Evolutionary conservation across 2,113 vertebrate genomes (phyloP), one percentile per base, ranked within the genome.

Genomic region (Mohoua ochrocephala): DNA sequence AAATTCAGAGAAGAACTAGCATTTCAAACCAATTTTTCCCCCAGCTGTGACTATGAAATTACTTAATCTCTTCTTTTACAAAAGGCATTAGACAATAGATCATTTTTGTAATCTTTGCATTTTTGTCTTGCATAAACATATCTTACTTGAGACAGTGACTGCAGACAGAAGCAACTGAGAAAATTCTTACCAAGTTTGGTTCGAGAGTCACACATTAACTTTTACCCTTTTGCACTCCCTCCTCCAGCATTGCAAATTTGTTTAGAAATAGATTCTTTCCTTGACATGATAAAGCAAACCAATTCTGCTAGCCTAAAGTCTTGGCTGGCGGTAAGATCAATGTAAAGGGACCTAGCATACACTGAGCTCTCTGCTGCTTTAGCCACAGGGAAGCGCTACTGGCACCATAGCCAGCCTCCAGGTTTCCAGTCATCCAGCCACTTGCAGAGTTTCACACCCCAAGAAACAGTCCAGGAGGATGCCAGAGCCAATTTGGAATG

Each of bases 121-220:
- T 61, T 79, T 90, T 73, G 14, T 74, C 68, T 81, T 52, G 8
- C 28, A 67, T 21, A 68, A 74, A 52, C 28, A 4, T 9, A 53
- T 35, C 15, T 74, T 73, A 31, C 18, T 80, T 56, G 47, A 89
- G 47, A 87, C 3, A 31, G 28, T 4, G 6, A 54, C 56, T 44
- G 35, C 15, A 87, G 69, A 75, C 16, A 35, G 57, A 87, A 89
- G 11, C 35, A 84, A 87, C 35, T 0, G 3, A 89, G 56, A 59
- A 87, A 91, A 95, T 15, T 23, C 59, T 35, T 61, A 39, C 21
- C 5, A 35, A 54, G 24, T 63, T 50, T 65, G 33, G 57, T 35
- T 52, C 0, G 0, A 64, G 39, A 70, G 31, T 47, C 47, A 75
- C 21, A 74, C 2, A 0, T 50, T 31, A 65, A 56, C 5, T 53